phyloP scores from a whole-genome alignment of 2,797 vertebrate species.

The Chelon labrosus region DNA sequence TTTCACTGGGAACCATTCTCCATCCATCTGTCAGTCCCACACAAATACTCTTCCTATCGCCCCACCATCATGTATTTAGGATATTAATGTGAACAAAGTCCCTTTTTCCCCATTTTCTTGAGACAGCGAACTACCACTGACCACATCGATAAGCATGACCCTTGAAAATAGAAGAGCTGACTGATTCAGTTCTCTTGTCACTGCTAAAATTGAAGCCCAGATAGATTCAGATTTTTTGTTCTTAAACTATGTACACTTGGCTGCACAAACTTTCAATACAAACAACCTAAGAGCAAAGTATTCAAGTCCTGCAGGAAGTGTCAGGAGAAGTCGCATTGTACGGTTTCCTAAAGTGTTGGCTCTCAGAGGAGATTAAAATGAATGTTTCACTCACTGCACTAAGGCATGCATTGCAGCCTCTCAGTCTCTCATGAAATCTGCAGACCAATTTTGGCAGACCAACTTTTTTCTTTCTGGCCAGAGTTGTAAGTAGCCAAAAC shows the following conservation, averaged over 20 bases:
- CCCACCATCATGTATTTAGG: constrained; percentile 4
- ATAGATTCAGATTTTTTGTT: constrained; percentile 41
- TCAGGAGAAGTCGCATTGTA: constrained; percentile 22
- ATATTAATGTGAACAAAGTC: constrained; percentile 19
- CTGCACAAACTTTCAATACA: constrained; percentile 60
- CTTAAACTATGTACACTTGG: constrained; percentile 59
- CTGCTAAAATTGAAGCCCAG: constrained; percentile 36
- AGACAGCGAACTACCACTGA: constrained; percentile 1
- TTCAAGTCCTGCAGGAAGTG: constrained; percentile 46
- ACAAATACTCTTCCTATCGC: constrained; percentile 25
- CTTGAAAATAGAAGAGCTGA: constrained; percentile 33
- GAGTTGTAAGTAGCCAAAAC: constrained; percentile 65
- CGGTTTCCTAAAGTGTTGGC: constrained; percentile 7
- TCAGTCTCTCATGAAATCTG: constrained; percentile 46
- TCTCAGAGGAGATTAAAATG: constrained; percentile 11
- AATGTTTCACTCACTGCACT: constrained; percentile 5
- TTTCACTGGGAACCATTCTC: constrained; percentile 63
- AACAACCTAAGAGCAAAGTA: constrained; percentile 59
- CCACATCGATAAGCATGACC: constrained; percentile 22
- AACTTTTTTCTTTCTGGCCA: constrained; percentile 45
- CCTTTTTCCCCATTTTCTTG: background rate
- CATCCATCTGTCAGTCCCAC: constrained; percentile 60
- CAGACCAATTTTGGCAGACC: constrained; percentile 52
- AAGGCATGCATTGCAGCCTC: constrained; percentile 27
- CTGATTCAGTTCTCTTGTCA: constrained; percentile 39